Base-by-base conservation (phyloP, 2,113 vertebrate genomes). In the Verasper variegatus region DNA sequence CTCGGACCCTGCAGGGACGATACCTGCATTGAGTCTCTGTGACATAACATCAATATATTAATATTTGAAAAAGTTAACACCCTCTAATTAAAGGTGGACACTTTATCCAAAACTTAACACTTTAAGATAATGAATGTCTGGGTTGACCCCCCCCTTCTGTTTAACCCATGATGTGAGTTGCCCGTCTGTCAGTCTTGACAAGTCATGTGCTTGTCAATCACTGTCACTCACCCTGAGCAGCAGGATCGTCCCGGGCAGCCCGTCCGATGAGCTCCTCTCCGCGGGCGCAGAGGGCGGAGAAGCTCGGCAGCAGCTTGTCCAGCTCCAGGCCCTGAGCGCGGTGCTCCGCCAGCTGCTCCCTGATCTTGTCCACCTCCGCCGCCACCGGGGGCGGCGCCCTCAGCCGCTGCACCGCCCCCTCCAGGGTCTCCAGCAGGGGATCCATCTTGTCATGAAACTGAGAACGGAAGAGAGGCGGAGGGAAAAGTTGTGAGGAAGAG, bases 371-470 rank as follows among this genome's bases (percentile, higher is more conserved):
- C 6, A 98, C 97, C 94, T 99, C 98, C 0, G 98, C 98, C 0
- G 98, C 98, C 83, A 98, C 97, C 0, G 95, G 94, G 0, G 98
- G 97, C 0, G 98, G 96, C 94, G 95, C 87, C 4, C 94, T 94
- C 69, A 99, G 93, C 45, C 98, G 95, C 88, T 96, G 96, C 0
- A 96, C 96, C 13, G 98, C 96, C 45, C 78, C 93, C 90, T 96
- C 97, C 91, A 99, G 90, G 0, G 96, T 96, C 93, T 99, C 98
- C 95, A 99, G 82, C 93, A 99, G 97, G 7, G 98, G 98, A 85
- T 98, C 98, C 27, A 99, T 98, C 95, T 99, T 99, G 78, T 99
- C 98, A 7, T 99, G 98, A 85, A 99, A 99, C 95, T 95, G 78
- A n/a, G 57, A 45, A 72, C 2, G 21, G 52, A 76, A 10, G 60